phyloP scores from a whole-genome alignment of 2,113 vertebrate species.

The Sylvia atricapilla region DNA sequence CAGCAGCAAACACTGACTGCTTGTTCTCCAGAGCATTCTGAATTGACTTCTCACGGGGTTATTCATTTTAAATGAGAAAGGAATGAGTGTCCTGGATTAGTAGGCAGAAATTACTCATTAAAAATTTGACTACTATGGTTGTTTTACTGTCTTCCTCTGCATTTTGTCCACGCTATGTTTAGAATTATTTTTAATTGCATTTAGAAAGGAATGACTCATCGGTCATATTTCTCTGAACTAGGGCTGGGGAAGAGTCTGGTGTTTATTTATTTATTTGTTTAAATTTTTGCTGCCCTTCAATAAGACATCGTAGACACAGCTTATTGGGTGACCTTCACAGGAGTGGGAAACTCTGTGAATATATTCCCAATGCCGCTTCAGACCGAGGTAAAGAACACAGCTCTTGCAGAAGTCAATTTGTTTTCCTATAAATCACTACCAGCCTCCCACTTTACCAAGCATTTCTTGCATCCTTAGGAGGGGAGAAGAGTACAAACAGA shows the following conservation, averaged over 20 bases:
- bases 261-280: neutral
- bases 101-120: neutral
- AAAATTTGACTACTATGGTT: neutral
- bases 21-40: fast-evolving
- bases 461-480: neutral
- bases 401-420: neutral
- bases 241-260: neutral
- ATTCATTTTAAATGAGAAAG: neutral
- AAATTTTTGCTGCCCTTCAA: neutral
- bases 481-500: neutral
- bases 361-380: neutral
- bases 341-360: neutral
- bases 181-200: neutral
- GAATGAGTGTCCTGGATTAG: neutral
- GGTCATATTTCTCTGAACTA: neutral
- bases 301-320: neutral
- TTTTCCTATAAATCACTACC: neutral
- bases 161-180: neutral
- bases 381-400: neutral
- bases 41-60: neutral
- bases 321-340: neutral
- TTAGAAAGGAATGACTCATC: neutral
- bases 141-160: neutral
- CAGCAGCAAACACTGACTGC: neutral
- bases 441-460: neutral